Percentiles rank a stretch among this genome's conserved stretches.
These are phyloP conservation scores for Trididemnum miniatum DNA, from an alignment of 23 tunicate species.

Conservation along the genomic window DNA sequence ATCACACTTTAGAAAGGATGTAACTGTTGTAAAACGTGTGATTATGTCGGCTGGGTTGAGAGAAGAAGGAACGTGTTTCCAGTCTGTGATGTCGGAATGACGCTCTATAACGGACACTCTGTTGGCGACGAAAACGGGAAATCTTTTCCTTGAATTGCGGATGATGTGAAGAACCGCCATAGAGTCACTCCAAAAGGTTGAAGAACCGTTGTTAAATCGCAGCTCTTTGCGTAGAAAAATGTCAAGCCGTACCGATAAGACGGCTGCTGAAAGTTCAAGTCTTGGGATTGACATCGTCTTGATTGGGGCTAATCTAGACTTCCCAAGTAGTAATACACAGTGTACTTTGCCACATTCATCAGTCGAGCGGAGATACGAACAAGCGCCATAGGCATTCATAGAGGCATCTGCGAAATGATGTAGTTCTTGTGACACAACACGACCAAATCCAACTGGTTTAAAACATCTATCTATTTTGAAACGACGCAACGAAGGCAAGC, in stretches of 20 bases:
- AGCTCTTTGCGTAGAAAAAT: background rate
- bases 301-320: background rate
- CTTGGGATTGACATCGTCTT: background rate
- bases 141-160: background rate
- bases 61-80: background rate
- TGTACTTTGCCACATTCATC: background rate
- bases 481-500: too few species aligned
- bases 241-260: background rate
- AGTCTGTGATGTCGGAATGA: background rate
- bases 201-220: background rate
- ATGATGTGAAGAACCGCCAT: background rate
- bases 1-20: background rate
- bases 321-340: background rate
- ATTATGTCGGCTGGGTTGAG: background rate
- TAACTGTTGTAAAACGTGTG: background rate
- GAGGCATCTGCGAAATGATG: background rate
- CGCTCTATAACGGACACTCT: background rate
- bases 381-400: background rate
- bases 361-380: background rate
- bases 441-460: too few species aligned
- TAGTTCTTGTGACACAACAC: too few species aligned
- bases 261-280: background rate
- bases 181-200: background rate
- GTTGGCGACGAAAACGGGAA: background rate
- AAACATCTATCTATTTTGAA: too few species aligned